A percentile compares a stretch with the other conserved stretches of the same genome.
Evolutionary conservation across 2,797 vertebrate species (phyloP).

Genomic region (Mormyrus proboscirostris): DNA sequence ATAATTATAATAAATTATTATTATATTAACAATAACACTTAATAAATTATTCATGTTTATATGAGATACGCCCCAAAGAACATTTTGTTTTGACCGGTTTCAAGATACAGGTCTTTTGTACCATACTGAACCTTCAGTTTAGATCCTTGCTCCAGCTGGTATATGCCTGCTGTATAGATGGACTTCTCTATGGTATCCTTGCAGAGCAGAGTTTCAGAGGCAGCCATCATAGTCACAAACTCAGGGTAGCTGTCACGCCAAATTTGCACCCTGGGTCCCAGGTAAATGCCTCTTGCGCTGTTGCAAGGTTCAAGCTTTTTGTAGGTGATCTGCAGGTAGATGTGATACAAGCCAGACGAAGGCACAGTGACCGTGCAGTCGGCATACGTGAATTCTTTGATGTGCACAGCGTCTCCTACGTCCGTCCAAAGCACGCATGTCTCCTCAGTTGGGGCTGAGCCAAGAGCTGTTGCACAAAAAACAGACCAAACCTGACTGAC

Average conservation of each 20-base stretch:
- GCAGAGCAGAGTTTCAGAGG: not conserved
- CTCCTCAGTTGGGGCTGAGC: not conserved
- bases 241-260: not conserved
- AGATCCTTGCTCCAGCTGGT: not conserved
- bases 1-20: conserved; percentile 10
- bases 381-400: not conserved
- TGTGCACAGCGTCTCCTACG: not conserved
- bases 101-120: not conserved
- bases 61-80: conserved; percentile 20
- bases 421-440: not conserved
- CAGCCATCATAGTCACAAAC: not conserved
- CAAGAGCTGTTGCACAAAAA: not conserved
- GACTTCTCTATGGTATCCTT: not conserved
- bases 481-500: not conserved
- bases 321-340: conserved; percentile 25
- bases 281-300: not conserved
- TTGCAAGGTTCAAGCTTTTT: not conserved
- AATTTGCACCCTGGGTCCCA: not conserved
- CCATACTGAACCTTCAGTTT: conserved; percentile 11
- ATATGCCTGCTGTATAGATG: not conserved
- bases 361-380: not conserved
- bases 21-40: not conserved
- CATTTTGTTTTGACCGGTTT: not conserved
- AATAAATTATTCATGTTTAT: not conserved
- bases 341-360: not conserved